These are phyloP conservation scores for Apocrypta bakeri DNA, from an alignment of 1,140 invertebrate genomes.

Conservation along the genomic window DNA sequence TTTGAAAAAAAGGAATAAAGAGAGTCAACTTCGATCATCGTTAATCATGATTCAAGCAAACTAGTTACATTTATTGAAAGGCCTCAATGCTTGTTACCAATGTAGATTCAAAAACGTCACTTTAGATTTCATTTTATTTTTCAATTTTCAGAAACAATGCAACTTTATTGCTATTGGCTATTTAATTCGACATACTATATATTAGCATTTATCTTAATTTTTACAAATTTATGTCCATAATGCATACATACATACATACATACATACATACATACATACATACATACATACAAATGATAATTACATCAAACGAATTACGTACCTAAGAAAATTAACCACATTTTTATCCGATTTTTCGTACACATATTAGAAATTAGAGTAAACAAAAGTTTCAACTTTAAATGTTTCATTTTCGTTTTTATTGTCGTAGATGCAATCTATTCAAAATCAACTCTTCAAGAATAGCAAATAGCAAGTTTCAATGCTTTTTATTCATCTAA, in stretches of 20 bases:
- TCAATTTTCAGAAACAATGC: background rate
- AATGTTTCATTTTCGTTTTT: no score
- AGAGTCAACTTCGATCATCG: no score
- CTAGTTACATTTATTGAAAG: no score
- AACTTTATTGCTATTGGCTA: background rate
- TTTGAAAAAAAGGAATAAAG: no score
- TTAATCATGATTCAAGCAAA: no score
- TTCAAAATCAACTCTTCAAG: background rate
- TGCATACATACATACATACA: no score
- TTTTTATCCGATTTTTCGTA: background rate
- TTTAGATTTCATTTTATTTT: background rate
- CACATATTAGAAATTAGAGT: no score
- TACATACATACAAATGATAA: no score
- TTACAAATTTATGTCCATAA: background rate
- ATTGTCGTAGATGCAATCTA: no score
- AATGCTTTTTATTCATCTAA: background rate
- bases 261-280: no score
- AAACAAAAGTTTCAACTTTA: no score
- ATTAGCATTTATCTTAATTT: background rate
- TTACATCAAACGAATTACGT: background rate
- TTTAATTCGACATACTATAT: background rate
- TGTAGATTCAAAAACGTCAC: background rate
- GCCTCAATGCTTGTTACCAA: no score
- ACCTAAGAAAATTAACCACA: background rate
- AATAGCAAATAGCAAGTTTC: background rate